phyloP scores from a whole-genome alignment of 2,797 vertebrate genomes.

The Epinephelus coioides region DNA sequence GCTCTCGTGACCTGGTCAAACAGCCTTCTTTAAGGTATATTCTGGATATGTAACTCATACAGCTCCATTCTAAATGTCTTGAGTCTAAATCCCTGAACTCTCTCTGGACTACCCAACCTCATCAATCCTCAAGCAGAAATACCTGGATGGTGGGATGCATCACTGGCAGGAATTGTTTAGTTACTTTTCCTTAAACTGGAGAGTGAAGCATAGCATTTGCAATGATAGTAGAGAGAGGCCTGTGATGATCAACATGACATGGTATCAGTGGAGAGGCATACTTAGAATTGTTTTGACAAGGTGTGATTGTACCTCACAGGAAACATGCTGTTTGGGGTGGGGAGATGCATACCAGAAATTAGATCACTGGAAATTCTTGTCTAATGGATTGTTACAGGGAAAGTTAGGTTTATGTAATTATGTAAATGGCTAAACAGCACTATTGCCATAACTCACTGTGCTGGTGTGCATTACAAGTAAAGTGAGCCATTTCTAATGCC shows the following conservation, averaged over 20 bases:
- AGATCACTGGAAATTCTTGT: conserved; percentile 5
- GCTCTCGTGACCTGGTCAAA: no score
- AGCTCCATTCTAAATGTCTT: no score
- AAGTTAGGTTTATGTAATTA: conserved; percentile 10
- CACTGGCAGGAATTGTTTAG: no score
- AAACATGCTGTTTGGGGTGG: not conserved
- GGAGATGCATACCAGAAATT: not conserved
- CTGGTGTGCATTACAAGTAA: not conserved
- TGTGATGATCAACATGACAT: not conserved
- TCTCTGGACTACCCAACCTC: no score
- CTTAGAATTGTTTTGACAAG: not conserved
- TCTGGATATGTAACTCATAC: no score
- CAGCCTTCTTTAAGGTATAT: no score
- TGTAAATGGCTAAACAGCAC: conserved; percentile 9
- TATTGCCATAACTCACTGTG: conserved; percentile 2
- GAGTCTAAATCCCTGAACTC: no score
- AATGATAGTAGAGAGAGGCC: not conserved
- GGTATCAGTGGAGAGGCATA: not conserved
- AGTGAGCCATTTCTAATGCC: not conserved
- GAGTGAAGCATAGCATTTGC: no score
- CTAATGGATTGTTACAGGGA: not conserved
- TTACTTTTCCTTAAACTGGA: no score
- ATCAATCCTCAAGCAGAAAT: no score
- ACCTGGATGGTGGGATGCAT: no score
- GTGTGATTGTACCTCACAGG: no score